A percentile compares a stretch with the other conserved stretches of the same genome.
phyloP scores from a whole-genome alignment of 2,113 vertebrate species.

The Onychostruthus taczanowskii region DNA sequence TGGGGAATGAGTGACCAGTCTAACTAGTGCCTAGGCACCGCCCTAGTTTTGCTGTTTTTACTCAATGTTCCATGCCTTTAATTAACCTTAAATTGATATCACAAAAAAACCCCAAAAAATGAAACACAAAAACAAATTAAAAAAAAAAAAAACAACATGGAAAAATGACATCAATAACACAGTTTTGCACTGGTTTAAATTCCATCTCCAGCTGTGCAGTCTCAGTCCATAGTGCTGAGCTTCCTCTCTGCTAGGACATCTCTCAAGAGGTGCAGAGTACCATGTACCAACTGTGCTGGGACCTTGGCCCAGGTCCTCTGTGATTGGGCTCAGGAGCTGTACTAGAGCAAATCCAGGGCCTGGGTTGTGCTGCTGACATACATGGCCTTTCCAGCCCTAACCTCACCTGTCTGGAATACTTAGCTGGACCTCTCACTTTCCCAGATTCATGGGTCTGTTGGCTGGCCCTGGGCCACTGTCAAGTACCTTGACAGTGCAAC shows the following conservation, averaged over 20 bases:
- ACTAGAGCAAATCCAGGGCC: no score
- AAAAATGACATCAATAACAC: neutral
- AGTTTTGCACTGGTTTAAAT: neutral
- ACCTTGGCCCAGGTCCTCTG: neutral
- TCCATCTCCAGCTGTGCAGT: neutral
- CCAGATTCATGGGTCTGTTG: neutral
- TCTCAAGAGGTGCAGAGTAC: fast-evolving
- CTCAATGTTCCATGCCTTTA: neutral
- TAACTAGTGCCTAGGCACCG: neutral
- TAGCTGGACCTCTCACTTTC: neutral
- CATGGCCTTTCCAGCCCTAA: neutral
- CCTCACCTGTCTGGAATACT: neutral
- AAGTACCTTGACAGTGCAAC: neutral
- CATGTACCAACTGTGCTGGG: fast-evolving
- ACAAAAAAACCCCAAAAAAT: neutral
- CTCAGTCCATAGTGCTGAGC: neutral
- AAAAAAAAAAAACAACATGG: neutral
- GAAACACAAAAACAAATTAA: neutral
- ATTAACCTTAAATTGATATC: neutral
- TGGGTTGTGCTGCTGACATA: neutral
- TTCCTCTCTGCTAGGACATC: neutral
- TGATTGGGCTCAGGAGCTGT: neutral
- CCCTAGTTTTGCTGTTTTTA: neutral
- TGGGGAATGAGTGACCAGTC: neutral
- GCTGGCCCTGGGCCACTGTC: neutral